phyloP scores from a whole-genome alignment of 1,140 invertebrate genomes.

The Drosophila sechellia region DNA sequence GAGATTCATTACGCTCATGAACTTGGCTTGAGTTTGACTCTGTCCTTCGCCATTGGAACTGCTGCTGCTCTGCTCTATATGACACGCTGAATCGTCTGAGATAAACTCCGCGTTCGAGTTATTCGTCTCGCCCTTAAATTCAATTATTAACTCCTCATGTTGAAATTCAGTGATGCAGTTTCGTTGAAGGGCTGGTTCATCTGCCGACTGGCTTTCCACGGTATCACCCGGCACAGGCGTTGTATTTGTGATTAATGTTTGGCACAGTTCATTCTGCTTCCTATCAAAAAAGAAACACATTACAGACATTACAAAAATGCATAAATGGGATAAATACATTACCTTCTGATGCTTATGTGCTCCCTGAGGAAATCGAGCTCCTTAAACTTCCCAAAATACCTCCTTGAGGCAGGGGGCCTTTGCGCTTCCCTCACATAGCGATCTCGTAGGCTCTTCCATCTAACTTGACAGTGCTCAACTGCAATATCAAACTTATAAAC shows the following conservation, averaged over 20 bases:
- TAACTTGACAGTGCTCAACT: slow-evolving; percentile 19
- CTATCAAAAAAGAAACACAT: no score
- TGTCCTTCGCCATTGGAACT: not conserved
- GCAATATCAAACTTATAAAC: not conserved
- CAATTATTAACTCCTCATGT: not conserved
- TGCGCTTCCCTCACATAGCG: slow-evolving; percentile 34
- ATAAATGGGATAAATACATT: not conserved
- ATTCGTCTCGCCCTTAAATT: not conserved
- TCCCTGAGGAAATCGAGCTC: slow-evolving; percentile 15
- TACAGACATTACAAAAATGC: no score
- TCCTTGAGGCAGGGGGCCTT: not conserved
- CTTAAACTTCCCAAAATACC: not conserved
- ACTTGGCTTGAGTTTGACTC: slow-evolving; percentile 8
- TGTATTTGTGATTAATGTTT: no score
- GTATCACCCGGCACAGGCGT: not conserved
- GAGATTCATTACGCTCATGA: slow-evolving; percentile 21
- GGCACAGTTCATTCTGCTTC: no score
- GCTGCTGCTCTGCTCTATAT: not conserved
- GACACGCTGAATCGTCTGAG: not conserved
- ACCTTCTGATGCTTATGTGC: slow-evolving; percentile 19
- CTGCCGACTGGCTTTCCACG: not conserved
- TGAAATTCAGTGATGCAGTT: not conserved
- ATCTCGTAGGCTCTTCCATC: slow-evolving; percentile 36
- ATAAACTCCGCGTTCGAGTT: slow-evolving; percentile 12
- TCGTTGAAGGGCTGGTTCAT: not conserved